Base-by-base conservation (phyloP, 2,888 invertebrate genomes). In the Dryobotodes eremita region DNA sequence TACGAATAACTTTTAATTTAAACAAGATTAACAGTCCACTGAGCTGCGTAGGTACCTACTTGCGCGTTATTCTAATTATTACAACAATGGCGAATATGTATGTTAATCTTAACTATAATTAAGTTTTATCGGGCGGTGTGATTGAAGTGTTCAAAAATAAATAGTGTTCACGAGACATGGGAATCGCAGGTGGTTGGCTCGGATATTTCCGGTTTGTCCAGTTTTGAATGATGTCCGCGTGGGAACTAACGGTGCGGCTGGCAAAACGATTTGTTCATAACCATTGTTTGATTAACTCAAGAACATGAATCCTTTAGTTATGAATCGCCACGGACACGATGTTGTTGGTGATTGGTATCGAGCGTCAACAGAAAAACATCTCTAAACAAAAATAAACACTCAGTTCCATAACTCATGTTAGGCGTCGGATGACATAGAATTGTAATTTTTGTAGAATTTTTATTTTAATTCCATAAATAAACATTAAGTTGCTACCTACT, bases 171-270 rank as follows among this genome's bases (percentile, higher is more conserved):
- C 82, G 75, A 87, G 86, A 85, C 88, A 88, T 91, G 90, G 90
- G 91, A 92, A 92, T 90, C 87, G 91, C 94, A 94, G 94, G 93
- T 93, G 94, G 88, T 90, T 89, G 89, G 87, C 91, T 92, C 91
- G 89, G 90, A 86, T 87, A 89, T 94, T 94, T 96, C 96, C 96
- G 95, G 96, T 96, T 94, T 94, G 91, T 94, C 96, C 93, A 94
- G 96, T 96, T 95, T 94, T 90, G 92, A 94, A 92, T 93, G 93
- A 93, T 93, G 94, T 91, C 92, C 89, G 93, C 95, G 95, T 96
- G 96, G 93, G 96, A 96, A 95, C 93, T 94, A 94, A 95, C 95
- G 94, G 95, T 92, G 88, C 72, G 69, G 82, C 83, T 90, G 84
- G 85, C 81, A 79, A 84, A 71, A 78, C 81, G 82, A 83, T 88